Evolutionary conservation across 2,113 vertebrate species (phyloP), one percentile per base, ranked within the genome.

Genomic region (Dolichallabes microphthalmus): DNA sequence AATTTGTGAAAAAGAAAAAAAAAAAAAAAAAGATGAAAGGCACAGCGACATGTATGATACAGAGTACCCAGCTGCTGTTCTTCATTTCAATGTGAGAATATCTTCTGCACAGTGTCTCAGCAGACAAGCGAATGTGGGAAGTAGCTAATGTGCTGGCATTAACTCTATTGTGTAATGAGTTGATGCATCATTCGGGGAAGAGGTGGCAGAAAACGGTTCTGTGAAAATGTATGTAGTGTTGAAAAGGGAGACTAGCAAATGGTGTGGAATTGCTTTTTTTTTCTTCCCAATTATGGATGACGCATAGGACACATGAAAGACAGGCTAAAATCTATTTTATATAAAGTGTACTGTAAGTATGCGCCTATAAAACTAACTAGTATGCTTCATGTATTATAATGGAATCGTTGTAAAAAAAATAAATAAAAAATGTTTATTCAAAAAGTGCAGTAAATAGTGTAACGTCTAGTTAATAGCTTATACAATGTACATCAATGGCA

Each of bases 181-280:
- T 84, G 82, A 87, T 89, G 88, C 83, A 87, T 89, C 88, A 87
- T 83, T 89, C 82, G 53, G 82, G 75, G 60, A 80, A 87, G 80
- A 89, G 80, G 83, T 75, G 88, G 84, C 86, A 87, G 83, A 66
- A 87, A 45, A 87, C 76, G 57, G 66, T 58, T 82, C 80, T 60
- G 75, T 61, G 82, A 81, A 82, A 88, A 85, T 85, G 85, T 86
- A 86, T 82, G 80, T 85, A 87, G 81, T n/a, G 52, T 61, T 66
- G 32, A 85, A 82, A 78, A 50, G 17, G 3, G 5, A 82, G 82
- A 20, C 22, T 63, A 27, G 27, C 82, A 80, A 86, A 88, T 88
- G 57, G 81, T 75, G 80, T 79, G 75, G 68, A 83, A 86, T 81
- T 68, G 30, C 63, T 84, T 3, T 77, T 75, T n/a, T 7, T 52